phyloP scores from a whole-genome alignment of 2,888 invertebrate species.

The Aricia artaxerxes region DNA sequence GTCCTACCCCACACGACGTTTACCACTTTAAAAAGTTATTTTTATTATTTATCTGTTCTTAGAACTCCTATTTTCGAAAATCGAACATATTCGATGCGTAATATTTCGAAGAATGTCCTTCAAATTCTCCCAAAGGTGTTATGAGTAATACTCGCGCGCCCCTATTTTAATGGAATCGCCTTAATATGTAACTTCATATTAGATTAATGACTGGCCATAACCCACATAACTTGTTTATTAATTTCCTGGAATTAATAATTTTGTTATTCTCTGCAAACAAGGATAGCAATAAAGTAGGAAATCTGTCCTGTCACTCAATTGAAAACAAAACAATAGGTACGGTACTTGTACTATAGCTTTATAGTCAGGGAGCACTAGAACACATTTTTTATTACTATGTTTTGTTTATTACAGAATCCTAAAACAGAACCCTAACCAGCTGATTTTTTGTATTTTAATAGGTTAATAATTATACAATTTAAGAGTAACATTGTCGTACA shows the following conservation, averaged over 20 bases:
- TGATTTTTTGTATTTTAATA: too few species aligned
- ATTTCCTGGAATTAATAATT: not conserved
- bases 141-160: slow-evolving; percentile 22
- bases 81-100: slow-evolving; percentile 10
- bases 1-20: slow-evolving; percentile 44
- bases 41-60: not conserved
- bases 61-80: not conserved
- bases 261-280: not conserved
- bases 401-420: too few species aligned
- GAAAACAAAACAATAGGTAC: too few species aligned
- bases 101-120: not conserved
- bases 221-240: not conserved
- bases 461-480: too few species aligned
- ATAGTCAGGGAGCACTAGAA: too few species aligned
- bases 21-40: not conserved
- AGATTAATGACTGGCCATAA: not conserved
- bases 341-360: too few species aligned
- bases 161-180: not conserved
- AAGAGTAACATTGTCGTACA: too few species aligned
- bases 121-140: slow-evolving; percentile 8
- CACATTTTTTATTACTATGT: too few species aligned
- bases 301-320: not conserved
- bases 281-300: not conserved
- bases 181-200: not conserved
- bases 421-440: too few species aligned